phyloP scores from a whole-genome alignment of 2,888 invertebrate species.

The Drosophila rubida region DNA sequence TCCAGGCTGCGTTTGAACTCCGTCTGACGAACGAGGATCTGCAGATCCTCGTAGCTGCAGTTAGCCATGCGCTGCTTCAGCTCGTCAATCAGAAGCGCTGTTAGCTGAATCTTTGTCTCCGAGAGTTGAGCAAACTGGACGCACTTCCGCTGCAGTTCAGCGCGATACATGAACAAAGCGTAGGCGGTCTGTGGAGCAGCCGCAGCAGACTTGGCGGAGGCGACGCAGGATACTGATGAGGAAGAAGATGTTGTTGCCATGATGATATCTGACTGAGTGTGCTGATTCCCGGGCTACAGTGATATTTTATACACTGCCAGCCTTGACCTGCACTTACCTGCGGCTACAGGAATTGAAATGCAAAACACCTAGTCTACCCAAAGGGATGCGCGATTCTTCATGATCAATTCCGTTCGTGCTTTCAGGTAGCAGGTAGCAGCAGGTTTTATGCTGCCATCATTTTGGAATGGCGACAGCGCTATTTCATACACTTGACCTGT shows the following conservation, averaged over 20 bases:
- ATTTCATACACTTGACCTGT: too few species aligned
- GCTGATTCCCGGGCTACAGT: conserved; percentile 2
- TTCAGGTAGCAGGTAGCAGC: conserved; percentile 47
- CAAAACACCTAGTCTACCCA: conserved; percentile 9
- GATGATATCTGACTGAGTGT: conserved; percentile 54
- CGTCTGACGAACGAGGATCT: conserved; percentile 52
- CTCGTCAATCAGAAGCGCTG: conserved; percentile 50
- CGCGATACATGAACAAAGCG: conserved; percentile 66
- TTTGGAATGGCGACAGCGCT: conserved; percentile 39
- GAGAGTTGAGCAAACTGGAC: conserved; percentile 42
- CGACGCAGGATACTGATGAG: too few species aligned
- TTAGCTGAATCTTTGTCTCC: conserved; percentile 59
- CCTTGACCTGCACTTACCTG: conserved; percentile 19
- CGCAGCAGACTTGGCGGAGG: too few species aligned
- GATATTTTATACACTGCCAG: conserved; percentile 42
- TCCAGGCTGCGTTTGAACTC: conserved; percentile 61
- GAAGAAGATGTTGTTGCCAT: conserved; percentile 53
- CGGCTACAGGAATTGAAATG: too few species aligned
- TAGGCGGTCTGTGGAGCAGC: conserved; percentile 52
- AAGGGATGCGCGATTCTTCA: conserved; percentile 45
- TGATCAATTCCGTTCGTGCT: conserved; percentile 48
- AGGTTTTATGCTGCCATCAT: conserved; percentile 38
- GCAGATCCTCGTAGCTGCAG: conserved; percentile 63
- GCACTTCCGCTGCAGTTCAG: conserved; percentile 58
- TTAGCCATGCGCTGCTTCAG: conserved; percentile 45